These are phyloP conservation scores for cattle (Bos taurus) DNA, from an alignment of 2,113 vertebrate genomes.

Conservation along the genomic window ARS-UCD2.0 NC_037337.1:68544001-68544500, in stretches of 20 bases:
- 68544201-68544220: neutral
- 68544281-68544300: fast-evolving
- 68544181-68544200: neutral
- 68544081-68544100: neutral
- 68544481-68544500: neutral
- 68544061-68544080: slow-evolving; percentile 18
- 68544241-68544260: fast-evolving
- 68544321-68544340: neutral
- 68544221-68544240: neutral
- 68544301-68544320: neutral
- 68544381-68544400: neutral
- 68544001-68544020: neutral
- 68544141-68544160: neutral
- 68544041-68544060: neutral
- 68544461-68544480: neutral
- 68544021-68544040: neutral
- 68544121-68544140: neutral
- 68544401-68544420: neutral
- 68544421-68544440: neutral
- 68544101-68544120: neutral
- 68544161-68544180: neutral
- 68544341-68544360: neutral
- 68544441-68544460: neutral
- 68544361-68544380: neutral
- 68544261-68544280: neutral